Percentiles rank a stretch among this genome's conserved stretches.
Conservation (phyloP, 2,888 invertebrate species). For the Platerodrilus igneus region DNA sequence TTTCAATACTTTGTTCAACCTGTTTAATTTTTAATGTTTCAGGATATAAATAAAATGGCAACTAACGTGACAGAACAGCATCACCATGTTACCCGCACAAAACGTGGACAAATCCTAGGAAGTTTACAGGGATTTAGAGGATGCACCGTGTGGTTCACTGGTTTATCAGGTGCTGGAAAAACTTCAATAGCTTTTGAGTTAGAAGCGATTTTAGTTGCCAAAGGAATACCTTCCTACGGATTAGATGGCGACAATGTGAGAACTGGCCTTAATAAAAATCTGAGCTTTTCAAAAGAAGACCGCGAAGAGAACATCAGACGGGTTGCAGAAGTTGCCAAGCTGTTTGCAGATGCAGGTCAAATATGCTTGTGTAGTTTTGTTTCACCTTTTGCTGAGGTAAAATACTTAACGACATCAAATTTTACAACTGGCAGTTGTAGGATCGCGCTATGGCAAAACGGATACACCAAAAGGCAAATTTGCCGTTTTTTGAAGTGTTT, state of each 20-base stretch:
- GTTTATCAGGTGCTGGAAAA: conserved; percentile 91
- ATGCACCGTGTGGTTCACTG: conserved; percentile 96
- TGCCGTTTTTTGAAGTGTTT: conserved; percentile 92
- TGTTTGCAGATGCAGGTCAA: conserved; percentile 97
- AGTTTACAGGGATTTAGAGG: conserved; percentile 84
- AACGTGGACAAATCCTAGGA: conserved; percentile 87
- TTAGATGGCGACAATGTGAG: conserved; percentile 97
- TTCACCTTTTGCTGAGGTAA: conserved; percentile 79
- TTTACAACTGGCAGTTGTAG: conserved; percentile 30
- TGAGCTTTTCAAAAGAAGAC: conserved; percentile 92
- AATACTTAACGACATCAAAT: not conserved
- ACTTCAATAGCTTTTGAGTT: conserved; percentile 96
- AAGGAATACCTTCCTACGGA: conserved; percentile 94
- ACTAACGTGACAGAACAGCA: conserved; percentile 93
- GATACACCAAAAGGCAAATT: conserved; percentile 80
- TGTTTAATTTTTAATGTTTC: conserved; percentile 42
- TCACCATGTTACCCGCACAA: conserved; percentile 89
- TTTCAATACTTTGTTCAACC: not conserved
- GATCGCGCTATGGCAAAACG: conserved; percentile 87
- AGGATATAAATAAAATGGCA: too few relatives aligned
- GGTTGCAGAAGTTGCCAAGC: conserved; percentile 94
- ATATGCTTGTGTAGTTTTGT: conserved; percentile 96
- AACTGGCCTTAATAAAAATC: conserved; percentile 91
- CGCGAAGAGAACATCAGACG: conserved; percentile 95
- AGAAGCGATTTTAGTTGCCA: conserved; percentile 83